Conservation (phyloP, 2,888 invertebrate genomes). For the Ferdinandea cuprea region DNA sequence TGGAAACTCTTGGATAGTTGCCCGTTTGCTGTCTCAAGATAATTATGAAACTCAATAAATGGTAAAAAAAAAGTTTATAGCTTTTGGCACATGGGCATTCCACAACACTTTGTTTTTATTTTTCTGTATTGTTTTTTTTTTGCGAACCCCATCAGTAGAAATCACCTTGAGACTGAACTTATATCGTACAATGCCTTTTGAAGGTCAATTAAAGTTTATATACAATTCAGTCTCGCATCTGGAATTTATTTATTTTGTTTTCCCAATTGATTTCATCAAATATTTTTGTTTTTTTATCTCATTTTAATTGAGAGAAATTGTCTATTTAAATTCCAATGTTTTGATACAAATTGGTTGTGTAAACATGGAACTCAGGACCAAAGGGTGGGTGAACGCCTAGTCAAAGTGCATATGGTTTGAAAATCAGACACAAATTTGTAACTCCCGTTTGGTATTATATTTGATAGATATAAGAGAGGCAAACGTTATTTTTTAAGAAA, state of each 20-base stretch:
- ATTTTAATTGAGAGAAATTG: slow-evolving; percentile 37
- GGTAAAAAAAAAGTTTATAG: slow-evolving; percentile 9
- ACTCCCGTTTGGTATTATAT: not conserved
- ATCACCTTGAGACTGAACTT: slow-evolving; percentile 57
- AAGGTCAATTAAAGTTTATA: slow-evolving; percentile 35
- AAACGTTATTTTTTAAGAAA: not conserved
- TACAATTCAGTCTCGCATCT: slow-evolving; percentile 11
- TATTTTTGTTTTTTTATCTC: not conserved
- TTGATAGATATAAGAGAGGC: not conserved
- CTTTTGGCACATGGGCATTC: slow-evolving; percentile 20
- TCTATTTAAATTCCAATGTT: slow-evolving; percentile 1
- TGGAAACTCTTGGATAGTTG: slow-evolving; percentile 27
- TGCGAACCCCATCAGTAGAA: not conserved
- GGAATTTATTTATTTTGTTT: slow-evolving; percentile 11
- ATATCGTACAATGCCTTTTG: not conserved
- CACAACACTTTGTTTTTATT: not conserved
- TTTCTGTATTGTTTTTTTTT: slow-evolving; percentile 2
- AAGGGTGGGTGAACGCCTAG: slow-evolving; percentile 5
- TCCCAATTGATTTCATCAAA: slow-evolving; percentile 11
- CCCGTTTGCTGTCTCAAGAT: slow-evolving; percentile 31
- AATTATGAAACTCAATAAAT: slow-evolving; percentile 23
- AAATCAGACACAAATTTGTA: not conserved
- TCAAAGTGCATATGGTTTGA: slow-evolving; percentile 7
- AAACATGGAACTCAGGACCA: not conserved
- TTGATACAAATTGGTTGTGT: slow-evolving; percentile 18